phyloP scores from a whole-genome alignment of 2,113 vertebrate genomes.

The Clarias gariepinus region DNA sequence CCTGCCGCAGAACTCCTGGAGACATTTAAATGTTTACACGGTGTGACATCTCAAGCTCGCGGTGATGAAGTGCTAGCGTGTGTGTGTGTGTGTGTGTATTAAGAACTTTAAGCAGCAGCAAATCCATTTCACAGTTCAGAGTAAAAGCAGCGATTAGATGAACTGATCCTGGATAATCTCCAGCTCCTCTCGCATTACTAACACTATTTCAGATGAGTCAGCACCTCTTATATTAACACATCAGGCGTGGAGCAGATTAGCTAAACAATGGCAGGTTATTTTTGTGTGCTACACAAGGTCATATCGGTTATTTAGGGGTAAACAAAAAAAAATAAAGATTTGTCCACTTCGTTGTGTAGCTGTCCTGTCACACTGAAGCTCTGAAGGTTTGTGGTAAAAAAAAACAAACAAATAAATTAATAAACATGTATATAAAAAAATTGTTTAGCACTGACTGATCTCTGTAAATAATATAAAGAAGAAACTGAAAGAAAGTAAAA shows the following conservation, averaged over 20 bases:
- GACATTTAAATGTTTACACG: background rate
- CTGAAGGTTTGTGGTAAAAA: background rate
- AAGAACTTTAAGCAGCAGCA: background rate
- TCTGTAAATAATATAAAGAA: conserved; percentile 17
- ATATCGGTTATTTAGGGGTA: background rate
- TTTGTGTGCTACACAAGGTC: background rate
- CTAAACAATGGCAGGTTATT: background rate
- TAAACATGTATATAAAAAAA: too few species aligned
- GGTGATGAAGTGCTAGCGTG: too few species aligned
- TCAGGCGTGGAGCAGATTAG: background rate
- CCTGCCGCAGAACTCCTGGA: background rate
- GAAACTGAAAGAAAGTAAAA: background rate
- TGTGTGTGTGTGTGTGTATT: background rate
- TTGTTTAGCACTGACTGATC: background rate
- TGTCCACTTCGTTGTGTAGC: background rate
- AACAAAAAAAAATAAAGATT: too few species aligned
- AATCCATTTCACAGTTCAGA: background rate
- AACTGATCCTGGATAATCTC: conserved; percentile 3
- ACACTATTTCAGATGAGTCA: background rate
- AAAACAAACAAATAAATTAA: background rate
- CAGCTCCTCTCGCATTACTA: background rate
- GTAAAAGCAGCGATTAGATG: background rate
- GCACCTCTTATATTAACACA: background rate
- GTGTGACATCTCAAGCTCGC: background rate
- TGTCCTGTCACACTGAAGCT: background rate